Percentiles rank a stretch among this genome's conserved stretches.
Evolutionary conservation across 2,888 invertebrate genomes (phyloP).

Genomic region (Thymelicus lineola): DNA sequence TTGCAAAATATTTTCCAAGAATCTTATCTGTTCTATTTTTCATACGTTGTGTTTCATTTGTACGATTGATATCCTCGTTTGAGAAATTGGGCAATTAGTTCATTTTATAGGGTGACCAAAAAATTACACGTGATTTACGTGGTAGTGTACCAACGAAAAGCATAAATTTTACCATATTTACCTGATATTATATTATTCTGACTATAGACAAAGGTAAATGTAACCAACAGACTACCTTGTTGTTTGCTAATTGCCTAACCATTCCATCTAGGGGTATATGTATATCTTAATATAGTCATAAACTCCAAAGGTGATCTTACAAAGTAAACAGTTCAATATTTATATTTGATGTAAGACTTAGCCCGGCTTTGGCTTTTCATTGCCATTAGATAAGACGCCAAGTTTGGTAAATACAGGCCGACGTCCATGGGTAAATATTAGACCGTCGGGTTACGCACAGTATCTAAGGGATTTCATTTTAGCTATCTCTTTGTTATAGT

Average conservation of each 20-base stretch:
- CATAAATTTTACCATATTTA: too few relatives aligned
- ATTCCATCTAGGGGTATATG: neutral
- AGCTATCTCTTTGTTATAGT: neutral
- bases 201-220: too few relatives aligned
- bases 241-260: neutral
- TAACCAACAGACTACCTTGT: too few relatives aligned
- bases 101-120: too few relatives aligned
- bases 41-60: too few relatives aligned
- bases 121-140: too few relatives aligned
- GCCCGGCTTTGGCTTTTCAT: slow-evolving; percentile 25
- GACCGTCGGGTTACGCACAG: neutral
- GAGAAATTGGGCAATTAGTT: too few relatives aligned
- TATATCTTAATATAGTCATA: neutral
- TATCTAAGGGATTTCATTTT: neutral
- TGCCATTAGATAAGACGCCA: slow-evolving; percentile 26
- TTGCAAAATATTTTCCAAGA: too few relatives aligned
- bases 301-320: slow-evolving; percentile 9
- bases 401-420: slow-evolving; percentile 8
- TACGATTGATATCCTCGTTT: too few relatives aligned
- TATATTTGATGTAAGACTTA: slow-evolving; percentile 20
- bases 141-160: too few relatives aligned
- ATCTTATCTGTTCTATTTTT: too few relatives aligned
- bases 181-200: too few relatives aligned
- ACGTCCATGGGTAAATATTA: slow-evolving; percentile 18
- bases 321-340: slow-evolving; percentile 25